Base-by-base conservation (phyloP, 1,140 invertebrate genomes). In the Papilio polytes region DNA sequence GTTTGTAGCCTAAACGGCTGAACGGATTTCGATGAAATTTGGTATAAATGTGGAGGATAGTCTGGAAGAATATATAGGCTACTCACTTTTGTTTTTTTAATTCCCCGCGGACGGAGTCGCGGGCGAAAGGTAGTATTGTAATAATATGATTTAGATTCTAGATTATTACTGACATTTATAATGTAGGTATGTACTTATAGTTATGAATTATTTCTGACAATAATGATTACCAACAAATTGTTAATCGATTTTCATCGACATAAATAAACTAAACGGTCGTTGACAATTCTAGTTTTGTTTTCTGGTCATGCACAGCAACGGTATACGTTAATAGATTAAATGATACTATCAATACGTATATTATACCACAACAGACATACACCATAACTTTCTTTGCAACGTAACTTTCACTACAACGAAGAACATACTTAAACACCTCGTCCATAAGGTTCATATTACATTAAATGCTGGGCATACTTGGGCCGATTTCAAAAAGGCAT, bases 301-400 rank as follows among this genome's bases (percentile, higher is more conserved):
- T 73, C 83, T 74, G 81, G 89, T 90, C 90, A 92, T 89, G 90
- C 82, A 81, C 85, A 83, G 56, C 85, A 88, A 84, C 85, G 82
- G 84, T 87, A 84, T 81, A 85, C 82, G 82, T 84, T 81, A 76
- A 79, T 70, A 70, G 74, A 82, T 79, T 66, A 82, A 79, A 80
- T 18, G 63, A 80, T 80, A 74, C 70, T 46, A 78, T 51, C 74
- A 26, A 76, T 76, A 76, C 20, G 36, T 46, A 74, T 74, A 74
- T 44, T 51, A 48, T 26, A 22, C 53, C 59, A 76, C 77, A 36
- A 36, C 36, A n/a, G 56, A 59, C 46, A 78, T 76, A 79, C 73
- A 78, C 78, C 31, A 80, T 83, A 81, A 63, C 84, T 85, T 85
- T 85, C 84, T 83, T 85, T 78, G 73, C 41, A 77, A 70, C 56